Evolutionary conservation across 2,888 invertebrate genomes (phyloP).

Genomic region (Pandemis corylana): DNA sequence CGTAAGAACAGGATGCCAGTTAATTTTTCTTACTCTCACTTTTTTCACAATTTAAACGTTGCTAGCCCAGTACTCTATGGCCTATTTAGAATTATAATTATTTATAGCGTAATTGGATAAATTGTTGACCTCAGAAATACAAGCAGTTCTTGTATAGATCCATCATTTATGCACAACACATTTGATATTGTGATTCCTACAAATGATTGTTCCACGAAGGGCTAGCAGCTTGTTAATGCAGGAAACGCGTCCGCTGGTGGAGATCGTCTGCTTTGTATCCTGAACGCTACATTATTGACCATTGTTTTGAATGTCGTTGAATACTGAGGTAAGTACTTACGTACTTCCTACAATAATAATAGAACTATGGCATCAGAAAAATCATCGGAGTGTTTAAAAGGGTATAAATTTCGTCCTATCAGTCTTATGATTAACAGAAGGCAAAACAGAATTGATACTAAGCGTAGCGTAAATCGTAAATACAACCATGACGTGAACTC

Average conservation of each 20-base stretch:
- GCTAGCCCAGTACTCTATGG: too few relatives aligned
- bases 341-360: not conserved
- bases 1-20: not conserved
- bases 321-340: not conserved
- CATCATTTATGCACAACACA: slow-evolving; percentile 5
- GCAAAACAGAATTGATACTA: not conserved
- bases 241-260: slow-evolving; percentile 38
- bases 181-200: slow-evolving; percentile 29
- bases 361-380: not conserved
- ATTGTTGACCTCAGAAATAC: not conserved
- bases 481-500: not conserved
- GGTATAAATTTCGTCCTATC: not conserved
- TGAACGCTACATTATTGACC: slow-evolving; percentile 20
- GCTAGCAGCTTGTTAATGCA: slow-evolving; percentile 26
- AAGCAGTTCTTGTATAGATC: not conserved
- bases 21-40: not conserved
- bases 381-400: not conserved
- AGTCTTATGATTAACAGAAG: not conserved
- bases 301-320: not conserved
- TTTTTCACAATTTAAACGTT: not conserved
- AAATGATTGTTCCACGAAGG: slow-evolving; percentile 33
- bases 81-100: too few relatives aligned
- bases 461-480: not conserved
- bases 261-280: slow-evolving; percentile 37
- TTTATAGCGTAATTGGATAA: too few relatives aligned